Base-by-base conservation (phyloP, 1,140 invertebrate genomes). In the Drosophila funebris region DNA sequence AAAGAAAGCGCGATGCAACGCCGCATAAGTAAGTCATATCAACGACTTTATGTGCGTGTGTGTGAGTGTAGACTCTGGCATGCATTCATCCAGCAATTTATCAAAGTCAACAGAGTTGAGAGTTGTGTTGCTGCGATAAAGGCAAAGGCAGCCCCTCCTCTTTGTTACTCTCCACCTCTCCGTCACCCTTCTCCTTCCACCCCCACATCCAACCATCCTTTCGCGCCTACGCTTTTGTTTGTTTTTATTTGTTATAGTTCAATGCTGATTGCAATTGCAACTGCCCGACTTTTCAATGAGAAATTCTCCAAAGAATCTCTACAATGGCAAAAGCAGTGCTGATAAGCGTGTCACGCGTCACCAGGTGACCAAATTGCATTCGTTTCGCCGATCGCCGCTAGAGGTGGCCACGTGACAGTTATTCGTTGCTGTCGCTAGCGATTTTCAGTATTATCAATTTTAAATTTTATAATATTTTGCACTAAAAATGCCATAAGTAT, bases 21-120 rank as follows among this genome's bases (percentile, higher is more conserved):
- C 48, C 67, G 73, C 66, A 70, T 53, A 63, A 76, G 63, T 62
- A 56, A 61, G 57, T 16, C 71, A 50, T 74, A 76, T 73, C 69
- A 67, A 50, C 46, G 53, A 31, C 41, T 50, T 41, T 41, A 5
- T 20, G 27, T 22, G 39, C 11, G 27, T 44, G 27, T 44, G 56
- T 54, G 33, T 16, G 52, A 14, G 52, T 18, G 24, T 57, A 18
- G 39, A 36, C 57, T 36, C 43, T 44, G 43, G 31, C 56, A 31
- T 48, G 63, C 63, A 66, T 75, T 75, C 58, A 57, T 37, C 20
- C 39, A 76, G 13, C 36, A 50, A 56, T 63, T 83, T 78, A 83
- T 83, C 79, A 78, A 63, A 72, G 53, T 67, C 61, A 60, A 66
- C 50, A 57, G 50, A 53, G 54, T 67, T 67, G 69, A 66, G 29